phyloP scores from a whole-genome alignment of 2,888 invertebrate genomes.

The Onthophagus sagittarius region DNA sequence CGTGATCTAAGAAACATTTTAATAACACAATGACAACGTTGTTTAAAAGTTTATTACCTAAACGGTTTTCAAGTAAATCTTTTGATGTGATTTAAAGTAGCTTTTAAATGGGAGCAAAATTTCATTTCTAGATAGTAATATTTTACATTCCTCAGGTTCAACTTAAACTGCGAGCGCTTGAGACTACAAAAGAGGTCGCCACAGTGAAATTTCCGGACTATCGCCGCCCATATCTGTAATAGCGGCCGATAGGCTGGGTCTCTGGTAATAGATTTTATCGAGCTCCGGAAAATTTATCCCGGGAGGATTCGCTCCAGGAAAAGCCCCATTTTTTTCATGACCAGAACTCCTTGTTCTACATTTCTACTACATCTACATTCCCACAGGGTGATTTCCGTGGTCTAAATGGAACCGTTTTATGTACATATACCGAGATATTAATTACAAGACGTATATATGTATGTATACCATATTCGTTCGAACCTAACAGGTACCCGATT shows the following conservation, averaged over 20 bases:
- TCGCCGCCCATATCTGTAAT: not conserved
- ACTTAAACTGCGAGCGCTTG: not conserved
- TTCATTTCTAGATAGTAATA: not conserved
- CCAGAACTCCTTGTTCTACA: not conserved
- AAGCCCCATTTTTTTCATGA: not conserved
- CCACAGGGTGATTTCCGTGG: not conserved
- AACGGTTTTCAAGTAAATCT: too few relatives aligned
- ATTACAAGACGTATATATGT: not conserved
- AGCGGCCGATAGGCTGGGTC: not conserved
- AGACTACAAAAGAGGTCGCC: not conserved
- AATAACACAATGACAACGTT: too few relatives aligned
- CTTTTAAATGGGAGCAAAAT: not conserved
- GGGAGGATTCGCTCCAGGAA: not conserved
- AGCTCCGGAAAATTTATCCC: not conserved
- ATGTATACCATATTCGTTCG: too few relatives aligned
- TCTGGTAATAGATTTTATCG: not conserved
- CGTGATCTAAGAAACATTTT: too few relatives aligned
- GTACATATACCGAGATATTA: not conserved
- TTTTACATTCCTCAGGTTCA: not conserved
- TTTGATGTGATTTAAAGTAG: not conserved
- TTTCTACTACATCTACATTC: not conserved
- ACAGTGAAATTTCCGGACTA: not conserved
- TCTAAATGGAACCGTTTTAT: not conserved
- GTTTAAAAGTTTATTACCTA: too few relatives aligned
- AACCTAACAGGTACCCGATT: too few relatives aligned